Percentiles rank a stretch among this genome's conserved stretches.
Conservation (phyloP, 2,797 vertebrate genomes). For the Rallus crepitans region DNA sequence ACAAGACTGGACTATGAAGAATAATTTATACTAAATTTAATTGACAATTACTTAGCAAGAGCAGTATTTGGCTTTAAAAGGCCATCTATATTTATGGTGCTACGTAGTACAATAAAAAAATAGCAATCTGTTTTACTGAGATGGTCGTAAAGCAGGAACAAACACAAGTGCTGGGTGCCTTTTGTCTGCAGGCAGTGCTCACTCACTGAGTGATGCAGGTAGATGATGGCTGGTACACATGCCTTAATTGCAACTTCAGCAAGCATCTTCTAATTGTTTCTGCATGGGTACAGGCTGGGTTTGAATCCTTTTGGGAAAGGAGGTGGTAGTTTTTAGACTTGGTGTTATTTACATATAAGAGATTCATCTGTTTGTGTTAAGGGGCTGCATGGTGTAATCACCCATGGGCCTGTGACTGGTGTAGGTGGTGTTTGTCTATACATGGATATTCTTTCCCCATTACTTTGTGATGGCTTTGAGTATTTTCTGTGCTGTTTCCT, state of each 20-base stretch:
- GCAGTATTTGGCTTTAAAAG: slow-evolving; percentile 35
- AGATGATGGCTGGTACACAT: neutral
- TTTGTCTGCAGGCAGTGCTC: neutral
- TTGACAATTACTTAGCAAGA: slow-evolving; percentile 55
- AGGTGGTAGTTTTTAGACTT: neutral
- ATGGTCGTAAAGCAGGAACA: neutral
- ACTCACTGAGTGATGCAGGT: neutral
- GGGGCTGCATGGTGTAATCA: neutral
- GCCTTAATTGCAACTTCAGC: neutral
- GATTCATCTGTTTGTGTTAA: slow-evolving; percentile 3
- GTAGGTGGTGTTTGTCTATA: neutral
- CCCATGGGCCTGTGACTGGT: neutral
- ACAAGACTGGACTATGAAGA: neutral
- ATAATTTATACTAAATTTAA: slow-evolving; percentile 53
- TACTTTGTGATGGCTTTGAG: slow-evolving; percentile 31
- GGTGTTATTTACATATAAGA: slow-evolving; percentile 51
- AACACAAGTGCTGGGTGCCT: neutral
- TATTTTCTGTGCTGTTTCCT: slow-evolving; percentile 9
- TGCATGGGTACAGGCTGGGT: neutral
- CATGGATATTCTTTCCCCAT: neutral
- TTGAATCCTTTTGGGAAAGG: slow-evolving; percentile 6
- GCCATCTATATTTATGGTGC: slow-evolving; percentile 25
- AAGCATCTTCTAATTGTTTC: neutral
- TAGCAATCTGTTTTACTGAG: slow-evolving; percentile 13
- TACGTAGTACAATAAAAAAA: slow-evolving; percentile 38